A percentile compares a stretch with the other conserved stretches of the same genome.
phyloP scores from a whole-genome alignment of 2,888 invertebrate species.

The Watsonalla cultraria region DNA sequence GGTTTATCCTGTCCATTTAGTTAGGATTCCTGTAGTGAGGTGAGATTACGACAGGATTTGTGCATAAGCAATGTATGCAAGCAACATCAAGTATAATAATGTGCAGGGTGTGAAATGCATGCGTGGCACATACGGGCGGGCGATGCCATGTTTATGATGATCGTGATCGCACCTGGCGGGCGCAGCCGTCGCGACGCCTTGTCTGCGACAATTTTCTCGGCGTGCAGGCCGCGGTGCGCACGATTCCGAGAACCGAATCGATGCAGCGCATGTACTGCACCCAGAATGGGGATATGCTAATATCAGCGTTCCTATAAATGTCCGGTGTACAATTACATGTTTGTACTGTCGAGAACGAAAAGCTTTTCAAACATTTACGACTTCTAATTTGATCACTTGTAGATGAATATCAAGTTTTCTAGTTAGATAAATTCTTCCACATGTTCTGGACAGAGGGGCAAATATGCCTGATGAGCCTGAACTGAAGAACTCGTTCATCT shows the following conservation, averaged over 20 bases:
- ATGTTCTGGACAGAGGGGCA: no score
- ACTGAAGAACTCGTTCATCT: background rate
- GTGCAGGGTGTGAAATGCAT: constrained; percentile 11
- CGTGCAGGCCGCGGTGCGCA: constrained; percentile 33
- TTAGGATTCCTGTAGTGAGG: background rate
- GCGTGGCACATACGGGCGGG: constrained; percentile 30
- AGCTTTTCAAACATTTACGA: constrained; percentile 1
- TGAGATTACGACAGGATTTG: background rate
- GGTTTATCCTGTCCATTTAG: background rate
- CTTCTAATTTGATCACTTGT: no score
- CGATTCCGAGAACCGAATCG: constrained; percentile 54
- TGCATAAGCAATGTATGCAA: background rate
- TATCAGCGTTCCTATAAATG: constrained; percentile 55
- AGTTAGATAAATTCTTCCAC: no score
- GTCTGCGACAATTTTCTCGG: constrained; percentile 43
- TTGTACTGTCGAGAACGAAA: constrained; percentile 17
- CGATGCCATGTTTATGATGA: constrained; percentile 29
- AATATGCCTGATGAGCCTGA: no score
- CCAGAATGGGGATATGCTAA: constrained; percentile 57
- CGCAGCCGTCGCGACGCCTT: constrained; percentile 31
- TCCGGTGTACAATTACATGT: constrained; percentile 49
- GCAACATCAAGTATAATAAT: constrained; percentile 1
- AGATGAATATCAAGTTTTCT: no score
- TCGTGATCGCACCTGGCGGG: constrained; percentile 55
- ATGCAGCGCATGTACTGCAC: constrained; percentile 44